phyloP scores from a whole-genome alignment of 2,113 vertebrate species.

The Marmota monax region DNA sequence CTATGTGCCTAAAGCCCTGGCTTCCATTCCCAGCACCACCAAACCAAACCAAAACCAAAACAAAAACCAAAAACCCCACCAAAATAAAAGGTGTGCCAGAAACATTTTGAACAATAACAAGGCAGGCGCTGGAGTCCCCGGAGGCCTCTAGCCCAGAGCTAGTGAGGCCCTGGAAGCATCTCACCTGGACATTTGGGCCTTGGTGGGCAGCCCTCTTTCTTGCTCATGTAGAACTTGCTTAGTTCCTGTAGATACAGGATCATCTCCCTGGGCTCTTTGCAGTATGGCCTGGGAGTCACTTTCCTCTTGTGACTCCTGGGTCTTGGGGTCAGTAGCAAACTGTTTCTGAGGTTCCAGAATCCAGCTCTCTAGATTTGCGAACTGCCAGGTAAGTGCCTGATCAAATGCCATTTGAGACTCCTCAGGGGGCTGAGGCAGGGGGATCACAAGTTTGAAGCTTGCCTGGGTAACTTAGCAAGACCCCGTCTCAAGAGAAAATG shows the following conservation, averaged over 20 bases:
- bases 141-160: not conserved
- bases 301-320: not conserved
- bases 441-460: no score
- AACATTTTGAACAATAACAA: not conserved
- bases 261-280: not conserved
- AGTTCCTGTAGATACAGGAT: not conserved
- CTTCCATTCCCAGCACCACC: no score
- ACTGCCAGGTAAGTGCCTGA: not conserved
- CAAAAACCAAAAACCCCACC: no score
- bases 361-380: not conserved
- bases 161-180: not conserved
- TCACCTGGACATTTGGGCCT: not conserved
- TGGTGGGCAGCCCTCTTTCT: no score
- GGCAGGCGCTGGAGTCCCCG: not conserved
- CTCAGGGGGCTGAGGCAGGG: no score
- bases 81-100: not conserved
- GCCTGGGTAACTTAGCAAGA: no score
- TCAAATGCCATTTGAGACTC: not conserved
- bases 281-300: not conserved
- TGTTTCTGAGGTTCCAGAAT: not conserved
- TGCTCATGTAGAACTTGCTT: not conserved
- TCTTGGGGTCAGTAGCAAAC: not conserved
- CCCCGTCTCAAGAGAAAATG: no score
- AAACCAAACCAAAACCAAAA: no score
- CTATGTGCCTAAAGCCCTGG: no score